Evolutionary conservation across 2,888 invertebrate species (phyloP).

Genomic region (Pandemis cinnamomeana): DNA sequence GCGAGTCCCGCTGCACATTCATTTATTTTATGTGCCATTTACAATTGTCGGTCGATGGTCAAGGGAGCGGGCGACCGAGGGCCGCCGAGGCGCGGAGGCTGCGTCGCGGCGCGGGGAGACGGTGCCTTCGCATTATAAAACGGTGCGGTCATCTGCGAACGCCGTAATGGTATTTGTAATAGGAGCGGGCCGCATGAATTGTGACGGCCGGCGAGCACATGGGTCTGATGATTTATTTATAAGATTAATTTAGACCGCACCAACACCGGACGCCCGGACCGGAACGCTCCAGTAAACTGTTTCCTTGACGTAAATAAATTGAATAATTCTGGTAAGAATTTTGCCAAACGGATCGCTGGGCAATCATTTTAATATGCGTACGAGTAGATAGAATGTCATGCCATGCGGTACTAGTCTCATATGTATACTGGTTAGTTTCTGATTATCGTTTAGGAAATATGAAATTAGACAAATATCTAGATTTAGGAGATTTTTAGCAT

Average conservation of each 20-base stretch:
- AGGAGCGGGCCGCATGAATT: constrained; percentile 74
- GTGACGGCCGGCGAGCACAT: constrained; percentile 70
- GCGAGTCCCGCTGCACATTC: constrained; percentile 85
- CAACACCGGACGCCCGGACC: constrained; percentile 49
- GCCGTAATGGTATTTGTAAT: constrained; percentile 82
- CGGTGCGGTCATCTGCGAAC: constrained; percentile 84
- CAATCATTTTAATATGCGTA: not conserved
- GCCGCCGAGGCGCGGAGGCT: constrained; percentile 54
- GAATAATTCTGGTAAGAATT: constrained; percentile 30
- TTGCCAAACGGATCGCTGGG: not conserved
- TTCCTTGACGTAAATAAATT: constrained; percentile 43
- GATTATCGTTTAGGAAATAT: not conserved
- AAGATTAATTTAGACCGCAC: constrained; percentile 64
- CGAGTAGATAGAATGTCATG: not conserved
- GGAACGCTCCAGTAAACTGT: constrained; percentile 42
- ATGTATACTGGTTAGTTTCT: not conserved
- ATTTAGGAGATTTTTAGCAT: not conserved
- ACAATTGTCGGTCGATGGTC: constrained; percentile 86
- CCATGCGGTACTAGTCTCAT: not conserved
- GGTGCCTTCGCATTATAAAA: constrained; percentile 84
- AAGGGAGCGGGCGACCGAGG: constrained; percentile 75
- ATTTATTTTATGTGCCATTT: constrained; percentile 86
- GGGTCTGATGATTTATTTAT: constrained; percentile 76
- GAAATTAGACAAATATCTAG: not conserved
- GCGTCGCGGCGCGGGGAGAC: constrained; percentile 54